A percentile compares a stretch with the other conserved stretches of the same genome.
phyloP scores from a whole-genome alignment of 2,797 vertebrate species.

The Bryconaethiops microstoma region DNA sequence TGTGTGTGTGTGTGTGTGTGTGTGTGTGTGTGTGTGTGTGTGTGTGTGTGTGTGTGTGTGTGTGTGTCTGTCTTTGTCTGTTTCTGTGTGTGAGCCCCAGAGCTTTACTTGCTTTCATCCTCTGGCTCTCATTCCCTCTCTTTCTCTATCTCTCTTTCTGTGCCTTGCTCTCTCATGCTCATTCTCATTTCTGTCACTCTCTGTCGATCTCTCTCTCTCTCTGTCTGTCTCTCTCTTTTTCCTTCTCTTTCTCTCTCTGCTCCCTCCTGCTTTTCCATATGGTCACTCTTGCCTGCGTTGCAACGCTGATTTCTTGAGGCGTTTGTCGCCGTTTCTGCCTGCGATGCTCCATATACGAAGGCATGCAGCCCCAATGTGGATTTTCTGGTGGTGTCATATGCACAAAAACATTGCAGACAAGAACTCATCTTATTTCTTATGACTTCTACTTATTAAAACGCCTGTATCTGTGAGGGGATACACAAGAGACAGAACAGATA shows the following conservation, averaged over 20 bases:
- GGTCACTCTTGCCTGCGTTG: conserved; percentile 64
- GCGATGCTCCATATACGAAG: neutral
- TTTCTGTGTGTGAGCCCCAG: neutral
- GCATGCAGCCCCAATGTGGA: neutral
- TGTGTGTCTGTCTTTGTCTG: neutral
- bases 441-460: conserved; percentile 50
- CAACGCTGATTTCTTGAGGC: conserved; percentile 71
- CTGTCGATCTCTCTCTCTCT: neutral
- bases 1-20: too few relatives aligned
- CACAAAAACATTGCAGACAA: conserved; percentile 29
- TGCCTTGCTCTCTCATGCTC: neutral
- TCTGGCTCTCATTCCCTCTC: too few relatives aligned
- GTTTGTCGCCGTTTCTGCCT: too few relatives aligned
- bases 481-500: neutral
- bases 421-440: conserved; percentile 48
- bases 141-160: too few relatives aligned
- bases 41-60: neutral
- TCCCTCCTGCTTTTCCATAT: conserved; percentile 70
- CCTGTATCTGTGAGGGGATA: conserved; percentile 24
- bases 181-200: neutral
- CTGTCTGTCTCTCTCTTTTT: neutral
- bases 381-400: neutral
- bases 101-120: neutral
- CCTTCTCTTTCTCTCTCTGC: neutral
- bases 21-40: too few relatives aligned